These are phyloP conservation scores for Remorina albescens DNA, from an alignment of 2,797 vertebrate species.

Conservation along the genomic window DNA sequence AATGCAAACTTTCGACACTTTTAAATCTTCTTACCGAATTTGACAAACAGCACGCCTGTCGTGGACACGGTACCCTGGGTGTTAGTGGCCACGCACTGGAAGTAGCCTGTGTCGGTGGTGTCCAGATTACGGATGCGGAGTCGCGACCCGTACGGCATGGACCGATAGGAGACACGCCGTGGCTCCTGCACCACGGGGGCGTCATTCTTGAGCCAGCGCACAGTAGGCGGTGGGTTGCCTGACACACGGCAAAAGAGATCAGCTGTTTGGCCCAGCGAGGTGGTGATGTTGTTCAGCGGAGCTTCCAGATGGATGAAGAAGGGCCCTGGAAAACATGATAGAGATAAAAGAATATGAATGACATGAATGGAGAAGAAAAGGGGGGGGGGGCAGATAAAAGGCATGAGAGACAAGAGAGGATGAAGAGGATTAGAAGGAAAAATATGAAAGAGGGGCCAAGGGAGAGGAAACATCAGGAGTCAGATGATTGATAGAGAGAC, in stretches of 20 bases:
- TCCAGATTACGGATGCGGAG: slow-evolving; percentile 96
- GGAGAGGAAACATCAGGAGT: background rate
- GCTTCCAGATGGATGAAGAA: slow-evolving; percentile 91
- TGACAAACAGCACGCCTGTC: slow-evolving; percentile 96
- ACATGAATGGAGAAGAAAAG: background rate
- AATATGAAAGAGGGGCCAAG: background rate
- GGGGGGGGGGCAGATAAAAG: background rate
- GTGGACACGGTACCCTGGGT: slow-evolving; percentile 91
- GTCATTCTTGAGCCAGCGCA: slow-evolving; percentile 98
- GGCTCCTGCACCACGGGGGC: slow-evolving; percentile 97
- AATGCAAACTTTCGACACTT: background rate
- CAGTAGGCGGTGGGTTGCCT: slow-evolving; percentile 88
- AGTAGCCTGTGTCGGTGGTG: slow-evolving; percentile 98
- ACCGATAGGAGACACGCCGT: slow-evolving; percentile 90
- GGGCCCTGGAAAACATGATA: slow-evolving; percentile 71
- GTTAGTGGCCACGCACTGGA: slow-evolving; percentile 95
- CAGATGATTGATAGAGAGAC: slow-evolving; percentile 28
- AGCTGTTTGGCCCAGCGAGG: slow-evolving; percentile 93
- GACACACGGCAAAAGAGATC: slow-evolving; percentile 94
- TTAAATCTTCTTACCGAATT: slow-evolving; percentile 90
- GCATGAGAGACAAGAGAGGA: background rate
- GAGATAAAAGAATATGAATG: background rate
- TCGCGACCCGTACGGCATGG: slow-evolving; percentile 91
- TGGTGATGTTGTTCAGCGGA: slow-evolving; percentile 99
- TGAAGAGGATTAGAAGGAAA: background rate